Percentiles rank a stretch among this genome's conserved stretches.
Conservation (phyloP, 2,113 vertebrate genomes). For the Grammomys dolichurus region DNA sequence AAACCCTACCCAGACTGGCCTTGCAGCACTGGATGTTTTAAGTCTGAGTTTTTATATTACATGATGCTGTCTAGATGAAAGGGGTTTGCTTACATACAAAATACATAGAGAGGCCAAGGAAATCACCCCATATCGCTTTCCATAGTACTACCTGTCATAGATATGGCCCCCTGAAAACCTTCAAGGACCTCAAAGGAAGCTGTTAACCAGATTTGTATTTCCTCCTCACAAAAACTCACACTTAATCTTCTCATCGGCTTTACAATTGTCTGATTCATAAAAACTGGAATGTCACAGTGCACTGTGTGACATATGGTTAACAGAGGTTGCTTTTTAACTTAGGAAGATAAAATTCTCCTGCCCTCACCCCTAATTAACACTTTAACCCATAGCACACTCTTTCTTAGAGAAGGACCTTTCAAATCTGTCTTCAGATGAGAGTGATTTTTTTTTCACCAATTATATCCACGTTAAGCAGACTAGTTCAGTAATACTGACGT, state of each 20-base stretch:
- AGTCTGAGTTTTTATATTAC: background rate
- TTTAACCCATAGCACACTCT: background rate
- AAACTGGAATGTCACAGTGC: background rate
- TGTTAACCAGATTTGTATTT: background rate
- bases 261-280: conserved; percentile 57
- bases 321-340: conserved; percentile 56
- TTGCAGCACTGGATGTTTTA: background rate
- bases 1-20: background rate
- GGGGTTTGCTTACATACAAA: background rate
- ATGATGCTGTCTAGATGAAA: background rate
- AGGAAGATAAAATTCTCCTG: conserved; percentile 19
- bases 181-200: background rate
- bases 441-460: background rate
- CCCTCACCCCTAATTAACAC: background rate
- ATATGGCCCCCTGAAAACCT: background rate
- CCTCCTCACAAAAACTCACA: conserved; percentile 5
- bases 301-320: background rate
- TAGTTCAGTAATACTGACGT: conserved; percentile 35
- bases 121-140: background rate
- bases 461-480: conserved; percentile 64
- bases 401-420: conserved; percentile 49
- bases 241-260: background rate
- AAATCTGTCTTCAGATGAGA: conserved; percentile 1
- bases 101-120: background rate
- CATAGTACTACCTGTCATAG: background rate